Percentiles rank a stretch among this genome's conserved stretches.
Evolutionary conservation across 2,113 vertebrate genomes (phyloP).

Genomic region (Suncus etruscus): DNA sequence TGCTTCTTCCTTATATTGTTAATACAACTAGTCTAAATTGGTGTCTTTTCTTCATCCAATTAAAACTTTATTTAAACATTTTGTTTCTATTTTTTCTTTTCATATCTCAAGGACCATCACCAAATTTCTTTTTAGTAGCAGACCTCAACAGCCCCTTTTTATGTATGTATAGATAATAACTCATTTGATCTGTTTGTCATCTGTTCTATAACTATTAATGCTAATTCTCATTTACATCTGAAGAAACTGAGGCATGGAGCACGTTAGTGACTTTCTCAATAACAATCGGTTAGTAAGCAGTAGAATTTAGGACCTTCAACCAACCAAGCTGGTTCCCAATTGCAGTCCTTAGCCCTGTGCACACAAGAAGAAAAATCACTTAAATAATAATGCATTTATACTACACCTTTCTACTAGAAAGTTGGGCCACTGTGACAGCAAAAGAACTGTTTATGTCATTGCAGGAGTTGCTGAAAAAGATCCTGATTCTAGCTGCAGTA

Average conservation of each 20-base stretch:
- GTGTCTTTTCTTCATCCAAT: background rate
- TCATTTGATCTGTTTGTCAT: background rate
- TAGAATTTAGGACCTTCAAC: background rate
- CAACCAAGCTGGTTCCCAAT: background rate
- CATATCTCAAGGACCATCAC: accelerated
- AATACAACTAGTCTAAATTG: background rate
- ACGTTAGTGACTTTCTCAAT: background rate
- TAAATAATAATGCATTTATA: background rate
- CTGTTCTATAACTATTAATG: background rate
- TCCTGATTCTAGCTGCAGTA: conserved; percentile 71
- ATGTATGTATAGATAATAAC: background rate
- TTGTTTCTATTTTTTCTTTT: background rate
- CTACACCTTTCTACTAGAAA: background rate
- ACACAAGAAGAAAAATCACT: background rate
- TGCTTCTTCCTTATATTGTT: background rate
- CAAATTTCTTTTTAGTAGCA: background rate
- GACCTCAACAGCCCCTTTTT: background rate
- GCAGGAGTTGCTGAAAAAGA: conserved; percentile 79
- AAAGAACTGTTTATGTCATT: conserved; percentile 50
- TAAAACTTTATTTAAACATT: background rate
- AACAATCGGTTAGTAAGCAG: background rate
- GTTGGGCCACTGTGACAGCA: accelerated
- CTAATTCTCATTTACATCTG: background rate
- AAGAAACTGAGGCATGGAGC: conserved; percentile 2
- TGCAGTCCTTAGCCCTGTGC: background rate